These are phyloP conservation scores for Aromia moschata DNA, from an alignment of 2,888 invertebrate species.

Conservation along the genomic window DNA sequence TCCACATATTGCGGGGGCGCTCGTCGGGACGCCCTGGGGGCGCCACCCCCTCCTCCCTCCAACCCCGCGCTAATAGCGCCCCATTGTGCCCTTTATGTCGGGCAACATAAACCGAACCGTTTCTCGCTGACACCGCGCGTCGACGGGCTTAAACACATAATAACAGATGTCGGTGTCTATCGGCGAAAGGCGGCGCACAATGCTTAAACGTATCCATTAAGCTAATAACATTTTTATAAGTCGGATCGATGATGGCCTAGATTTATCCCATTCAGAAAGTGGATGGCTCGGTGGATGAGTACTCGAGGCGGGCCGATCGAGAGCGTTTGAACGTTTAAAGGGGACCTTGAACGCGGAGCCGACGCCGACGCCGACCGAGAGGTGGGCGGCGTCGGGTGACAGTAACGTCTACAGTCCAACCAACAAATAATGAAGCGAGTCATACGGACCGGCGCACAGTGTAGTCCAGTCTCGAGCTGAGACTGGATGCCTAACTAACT, in stretches of 20 bases:
- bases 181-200: conserved; percentile 41
- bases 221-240: conserved; percentile 54
- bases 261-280: conserved; percentile 45
- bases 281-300: conserved; percentile 16
- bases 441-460: too few species aligned
- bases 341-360: conserved; percentile 8
- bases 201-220: conserved; percentile 51
- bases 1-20: too few species aligned
- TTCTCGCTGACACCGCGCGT: conserved; percentile 12
- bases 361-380: too few species aligned
- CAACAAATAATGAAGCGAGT: too few species aligned
- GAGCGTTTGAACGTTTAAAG: conserved; percentile 17
- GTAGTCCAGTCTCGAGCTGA: too few species aligned
- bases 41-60: too few species aligned
- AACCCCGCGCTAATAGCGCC: conserved; percentile 32
- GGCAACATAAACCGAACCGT: conserved; percentile 10
- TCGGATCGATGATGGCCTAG: conserved; percentile 52
- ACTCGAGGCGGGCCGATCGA: conserved; percentile 18
- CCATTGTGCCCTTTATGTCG: conserved; percentile 30
- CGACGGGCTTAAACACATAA: conserved; percentile 45
- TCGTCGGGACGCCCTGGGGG: too few species aligned
- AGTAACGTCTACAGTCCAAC: too few species aligned
- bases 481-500: too few species aligned
- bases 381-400: too few species aligned
- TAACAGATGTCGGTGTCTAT: conserved; percentile 44